A percentile compares a stretch with the other conserved stretches of the same genome.
These are phyloP conservation scores for Leptopilina drosophilae DNA, from an alignment of 2,888 invertebrate genomes.

Conservation along the genomic window DNA sequence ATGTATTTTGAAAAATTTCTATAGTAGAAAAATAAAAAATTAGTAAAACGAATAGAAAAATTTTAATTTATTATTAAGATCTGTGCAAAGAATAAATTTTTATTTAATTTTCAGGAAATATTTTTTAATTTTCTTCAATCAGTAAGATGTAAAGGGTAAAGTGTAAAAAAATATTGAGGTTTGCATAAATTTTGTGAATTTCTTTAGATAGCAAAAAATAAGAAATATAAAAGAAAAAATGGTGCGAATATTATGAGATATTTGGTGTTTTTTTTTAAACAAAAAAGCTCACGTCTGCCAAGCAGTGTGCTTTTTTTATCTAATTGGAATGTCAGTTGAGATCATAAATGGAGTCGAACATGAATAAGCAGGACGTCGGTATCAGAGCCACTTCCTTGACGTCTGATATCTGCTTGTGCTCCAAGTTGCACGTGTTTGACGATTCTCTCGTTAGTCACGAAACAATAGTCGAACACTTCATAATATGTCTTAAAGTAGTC, in stretches of 20 bases:
- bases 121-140: too few relatives aligned
- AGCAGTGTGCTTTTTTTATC: slow-evolving; percentile 7
- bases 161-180: too few relatives aligned
- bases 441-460: slow-evolving; percentile 62
- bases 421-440: slow-evolving; percentile 57
- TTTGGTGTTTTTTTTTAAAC: not conserved
- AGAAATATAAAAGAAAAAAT: not conserved
- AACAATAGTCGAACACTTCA: slow-evolving; percentile 54
- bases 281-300: not conserved
- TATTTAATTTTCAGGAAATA: too few relatives aligned
- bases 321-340: slow-evolving; percentile 12
- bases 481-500: slow-evolving; percentile 15
- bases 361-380: slow-evolving; percentile 76
- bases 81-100: too few relatives aligned
- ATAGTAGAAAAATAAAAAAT: too few relatives aligned
- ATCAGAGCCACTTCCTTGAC: slow-evolving; percentile 73
- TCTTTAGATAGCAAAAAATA: not conserved
- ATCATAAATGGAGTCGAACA: slow-evolving; percentile 55
- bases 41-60: too few relatives aligned
- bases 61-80: too few relatives aligned
- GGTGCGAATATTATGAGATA: not conserved
- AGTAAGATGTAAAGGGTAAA: too few relatives aligned
- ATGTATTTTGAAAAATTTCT: too few relatives aligned
- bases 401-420: slow-evolving; percentile 67
- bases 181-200: not conserved